Evolutionary conservation across 2,797 vertebrate genomes (phyloP).

Genomic region (Eospalax fontanierii): DNA sequence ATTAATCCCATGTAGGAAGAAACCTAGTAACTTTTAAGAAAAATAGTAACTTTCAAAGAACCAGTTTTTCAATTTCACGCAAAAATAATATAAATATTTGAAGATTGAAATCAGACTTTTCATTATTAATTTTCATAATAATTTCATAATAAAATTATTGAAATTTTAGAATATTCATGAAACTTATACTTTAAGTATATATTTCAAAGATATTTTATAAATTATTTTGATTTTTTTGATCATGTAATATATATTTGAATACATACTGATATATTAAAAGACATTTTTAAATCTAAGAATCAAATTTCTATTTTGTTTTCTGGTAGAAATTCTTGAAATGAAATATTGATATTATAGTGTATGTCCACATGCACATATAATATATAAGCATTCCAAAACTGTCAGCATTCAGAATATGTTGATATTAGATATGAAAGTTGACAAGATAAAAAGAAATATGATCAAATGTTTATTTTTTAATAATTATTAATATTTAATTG

Average conservation of each 20-base stretch:
- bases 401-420: background rate
- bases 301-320: background rate
- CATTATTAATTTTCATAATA: too few species aligned
- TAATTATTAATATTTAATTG: background rate
- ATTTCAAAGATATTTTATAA: background rate
- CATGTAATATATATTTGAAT: too few species aligned
- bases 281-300: too few species aligned
- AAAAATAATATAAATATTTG: background rate
- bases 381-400: background rate
- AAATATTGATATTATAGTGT: background rate
- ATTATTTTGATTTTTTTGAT: too few species aligned
- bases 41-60: conserved; percentile 9
- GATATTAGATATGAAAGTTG: background rate
- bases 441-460: background rate
- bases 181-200: background rate
- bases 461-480: background rate
- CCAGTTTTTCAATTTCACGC: background rate
- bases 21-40: too few species aligned
- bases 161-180: too few species aligned
- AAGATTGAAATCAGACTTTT: background rate
- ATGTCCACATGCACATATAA: background rate
- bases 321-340: background rate
- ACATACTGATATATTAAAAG: too few species aligned
- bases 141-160: too few species aligned
- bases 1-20: background rate